Evolutionary conservation across 2,113 vertebrate species (phyloP), one percentile per base, ranked within the genome.

Genomic region (Rousettus leschenaultii): DNA sequence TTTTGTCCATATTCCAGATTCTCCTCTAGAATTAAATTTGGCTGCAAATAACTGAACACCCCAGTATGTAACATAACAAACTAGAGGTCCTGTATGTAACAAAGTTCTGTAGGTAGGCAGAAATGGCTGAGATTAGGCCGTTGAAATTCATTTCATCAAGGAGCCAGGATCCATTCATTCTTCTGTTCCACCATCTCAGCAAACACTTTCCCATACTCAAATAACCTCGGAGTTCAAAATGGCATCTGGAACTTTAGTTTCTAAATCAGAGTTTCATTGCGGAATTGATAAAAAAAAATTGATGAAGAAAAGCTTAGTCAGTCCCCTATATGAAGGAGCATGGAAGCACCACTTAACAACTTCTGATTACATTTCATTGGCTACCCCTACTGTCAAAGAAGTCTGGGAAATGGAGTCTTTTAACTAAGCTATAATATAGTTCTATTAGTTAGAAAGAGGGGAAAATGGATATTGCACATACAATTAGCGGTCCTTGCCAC

Each of bases 381-480:
- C 53, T 22, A 40, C 5, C 51, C 28, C 16, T n/a, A 38, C 8
- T 14, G 66, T 35, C 75, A 93, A 65, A 28, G 33, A 68, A 68
- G 5, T 63, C 70, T 91, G 75, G 70, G 73, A 75, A 97, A 80
- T 43, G 38, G 33, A 87, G 48, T 71, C 65, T 95, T 85, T 40
- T 33, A 43, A 73, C 10, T 11, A 33, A 28, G 11, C 14, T 53
- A 10, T n/a, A 7, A 6, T 12, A 10, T 3, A 22, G 21, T 40
- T 94, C 38, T 51, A 24, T 18, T 21, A 30, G 15, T 8, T 55
- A 92, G 48, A 51, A 80, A 12, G 18, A 82, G 4, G 22, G 45
- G 16, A 45, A 59, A 38, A 55, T 51, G 2, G 3, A 24, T 38
- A 38, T 33, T 65, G 22, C 15, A 24, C 0, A 57, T 24, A 28